Evolutionary conservation across 2,113 vertebrate genomes (phyloP), one percentile per base, ranked within the genome.

Genomic region (Todiramphus saurophagus): DNA sequence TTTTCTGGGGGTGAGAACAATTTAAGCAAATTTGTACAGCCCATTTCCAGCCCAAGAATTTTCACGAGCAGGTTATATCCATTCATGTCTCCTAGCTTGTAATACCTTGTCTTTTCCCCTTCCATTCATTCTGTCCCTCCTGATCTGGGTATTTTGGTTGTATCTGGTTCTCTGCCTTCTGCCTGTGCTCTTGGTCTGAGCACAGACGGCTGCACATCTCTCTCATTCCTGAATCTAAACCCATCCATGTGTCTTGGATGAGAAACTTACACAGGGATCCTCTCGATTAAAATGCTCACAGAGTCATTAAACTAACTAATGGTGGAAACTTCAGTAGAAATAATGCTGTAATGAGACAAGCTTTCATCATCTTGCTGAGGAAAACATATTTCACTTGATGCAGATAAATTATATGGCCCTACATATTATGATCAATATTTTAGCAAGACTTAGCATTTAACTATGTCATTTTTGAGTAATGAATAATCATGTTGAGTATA

Each of bases 391-490:
- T 94, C 93, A 75, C 28, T 96, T 90, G 93, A 74, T 97, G 95
- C 90, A 78, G 78, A 95, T 97, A 80, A 97, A 96, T 95, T 95
- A 97, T 95, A 92, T 80, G 87, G 53, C 82, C 87, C 83, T 79
- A 90, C 90, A 83, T 92, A 96, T 82, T 75, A 94, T 94, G 96
- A 97, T 97, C 81, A 95, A 92, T 97, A 97, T 96, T 97, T 97
- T 97, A 97, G 79, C 90, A 97, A 74, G 79, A 96, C 63, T 96
- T 73, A 55, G 83, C 91, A 93, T 89, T 97, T 96, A 97, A 93
- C 87, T 96, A 11, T 95, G 94, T 95, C 90, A 95, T 79, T 95
- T 96, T 94, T 95, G 97, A 93, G 94, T 96, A 97, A 93, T 97
- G 93, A 83, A 84, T 96, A 89, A 97, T 96, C 82, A 84, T 10